These are phyloP conservation scores for Nyctalus aviator DNA, from an alignment of 2,797 vertebrate genomes.

Conservation along the genomic window DNA sequence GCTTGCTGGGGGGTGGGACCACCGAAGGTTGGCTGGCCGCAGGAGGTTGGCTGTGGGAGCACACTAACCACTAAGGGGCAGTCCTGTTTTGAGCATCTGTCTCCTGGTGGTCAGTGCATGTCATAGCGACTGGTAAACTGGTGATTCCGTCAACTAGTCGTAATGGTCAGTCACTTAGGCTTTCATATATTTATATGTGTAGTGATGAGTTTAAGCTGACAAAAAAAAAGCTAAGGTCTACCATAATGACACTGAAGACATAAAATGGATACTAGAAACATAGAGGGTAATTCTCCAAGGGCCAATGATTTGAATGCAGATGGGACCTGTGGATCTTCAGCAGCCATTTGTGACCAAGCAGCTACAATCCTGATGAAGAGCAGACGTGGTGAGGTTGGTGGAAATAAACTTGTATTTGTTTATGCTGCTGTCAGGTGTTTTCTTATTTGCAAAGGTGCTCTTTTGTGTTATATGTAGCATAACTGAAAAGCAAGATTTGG, in stretches of 20 bases:
- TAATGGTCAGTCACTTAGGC: rapidly evolving
- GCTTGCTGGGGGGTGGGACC: too few species aligned
- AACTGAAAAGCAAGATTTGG: background rate
- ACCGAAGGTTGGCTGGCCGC: too few species aligned
- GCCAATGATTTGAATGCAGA: background rate
- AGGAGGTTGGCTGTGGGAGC: too few species aligned
- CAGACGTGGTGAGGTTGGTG: background rate
- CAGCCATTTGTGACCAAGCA: background rate
- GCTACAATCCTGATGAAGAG: background rate
- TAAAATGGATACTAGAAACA: background rate
- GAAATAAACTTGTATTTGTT: background rate
- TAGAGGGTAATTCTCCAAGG: background rate
- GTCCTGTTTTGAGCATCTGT: too few species aligned
- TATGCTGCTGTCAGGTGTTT: background rate
- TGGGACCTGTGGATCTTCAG: background rate
- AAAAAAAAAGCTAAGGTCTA: background rate
- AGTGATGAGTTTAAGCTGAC: background rate
- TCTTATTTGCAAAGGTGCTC: background rate
- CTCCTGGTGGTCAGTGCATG: too few species aligned
- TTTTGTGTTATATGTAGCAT: background rate
- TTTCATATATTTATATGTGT: background rate
- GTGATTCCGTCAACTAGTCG: rapidly evolving
- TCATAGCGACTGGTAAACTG: too few species aligned
- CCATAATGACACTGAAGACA: background rate
- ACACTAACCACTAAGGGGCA: too few species aligned